Conservation (phyloP, 2,113 vertebrate genomes). For the Todiramphus saurophagus region DNA sequence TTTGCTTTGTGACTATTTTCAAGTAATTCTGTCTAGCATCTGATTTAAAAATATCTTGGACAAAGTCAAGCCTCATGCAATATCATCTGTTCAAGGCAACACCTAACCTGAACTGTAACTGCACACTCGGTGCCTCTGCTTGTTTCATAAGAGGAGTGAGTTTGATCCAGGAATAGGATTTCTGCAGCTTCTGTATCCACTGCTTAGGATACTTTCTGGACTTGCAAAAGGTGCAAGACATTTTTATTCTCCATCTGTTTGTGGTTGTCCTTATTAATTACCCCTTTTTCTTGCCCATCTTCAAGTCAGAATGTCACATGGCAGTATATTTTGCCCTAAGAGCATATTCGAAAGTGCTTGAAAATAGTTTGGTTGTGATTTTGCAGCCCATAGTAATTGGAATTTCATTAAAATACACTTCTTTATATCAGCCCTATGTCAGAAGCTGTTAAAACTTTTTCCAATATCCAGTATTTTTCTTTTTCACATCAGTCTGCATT, state of each 20-base stretch:
- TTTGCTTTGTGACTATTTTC: neutral
- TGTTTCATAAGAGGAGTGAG: neutral
- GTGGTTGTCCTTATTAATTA: neutral
- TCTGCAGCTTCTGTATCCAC: neutral
- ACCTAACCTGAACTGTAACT: neutral
- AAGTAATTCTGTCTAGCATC: slow-evolving; percentile 1
- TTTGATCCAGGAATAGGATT: neutral
- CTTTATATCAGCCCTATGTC: rapidly evolving
- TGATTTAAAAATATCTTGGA: neutral
- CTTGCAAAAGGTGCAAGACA: neutral
- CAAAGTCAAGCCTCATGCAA: neutral
- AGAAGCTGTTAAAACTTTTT: neutral
- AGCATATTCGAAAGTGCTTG: neutral
- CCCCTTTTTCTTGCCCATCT: neutral
- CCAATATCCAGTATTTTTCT: neutral
- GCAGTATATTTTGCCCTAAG: neutral
- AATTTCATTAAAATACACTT: neutral
- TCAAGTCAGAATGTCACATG: neutral
- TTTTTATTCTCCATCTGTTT: neutral
- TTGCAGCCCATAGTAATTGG: neutral
- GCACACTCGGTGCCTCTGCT: neutral
- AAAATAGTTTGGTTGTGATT: neutral
- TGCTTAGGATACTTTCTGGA: neutral
- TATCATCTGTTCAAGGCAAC: slow-evolving; percentile 25
- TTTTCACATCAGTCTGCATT: neutral